phyloP scores from a whole-genome alignment of 2,797 vertebrate species.

The Acrossocheilus fasciatus region DNA sequence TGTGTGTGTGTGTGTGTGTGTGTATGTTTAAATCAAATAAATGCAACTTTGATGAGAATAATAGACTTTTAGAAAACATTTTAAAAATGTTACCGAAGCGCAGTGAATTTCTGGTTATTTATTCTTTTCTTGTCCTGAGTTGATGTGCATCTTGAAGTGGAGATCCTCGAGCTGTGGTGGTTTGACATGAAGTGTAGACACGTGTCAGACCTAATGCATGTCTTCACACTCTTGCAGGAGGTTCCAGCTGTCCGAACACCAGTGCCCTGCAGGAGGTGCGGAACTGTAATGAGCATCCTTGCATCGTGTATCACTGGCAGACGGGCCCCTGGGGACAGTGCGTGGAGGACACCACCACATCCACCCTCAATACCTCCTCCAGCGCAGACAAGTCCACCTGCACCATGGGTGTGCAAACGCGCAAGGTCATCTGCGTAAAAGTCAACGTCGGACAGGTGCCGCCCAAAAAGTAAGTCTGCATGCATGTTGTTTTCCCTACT shows the following conservation, averaged over 20 bases:
- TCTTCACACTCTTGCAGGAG: slow-evolving; percentile 77
- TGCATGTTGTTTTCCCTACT: neutral
- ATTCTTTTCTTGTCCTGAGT: neutral
- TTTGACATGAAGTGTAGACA: neutral
- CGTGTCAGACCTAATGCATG: neutral
- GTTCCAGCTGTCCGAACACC: slow-evolving; percentile 88
- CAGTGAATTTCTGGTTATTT: neutral
- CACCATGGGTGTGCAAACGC: slow-evolving; percentile 92
- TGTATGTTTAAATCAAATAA: too few relatives aligned
- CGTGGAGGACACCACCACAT: slow-evolving; percentile 87
- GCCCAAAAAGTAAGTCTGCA: slow-evolving; percentile 91
- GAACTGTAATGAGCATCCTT: slow-evolving; percentile 95
- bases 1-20: too few relatives aligned
- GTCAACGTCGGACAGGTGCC: slow-evolving; percentile 98
- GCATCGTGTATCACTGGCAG: slow-evolving; percentile 98
- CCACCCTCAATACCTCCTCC: slow-evolving; percentile 80
- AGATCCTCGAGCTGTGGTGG: neutral
- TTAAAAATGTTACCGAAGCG: neutral
- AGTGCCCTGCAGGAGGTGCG: slow-evolving; percentile 90
- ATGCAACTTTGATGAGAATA: neutral
- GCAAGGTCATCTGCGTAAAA: slow-evolving; percentile 96
- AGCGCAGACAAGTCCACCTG: slow-evolving; percentile 81
- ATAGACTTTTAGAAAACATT: neutral
- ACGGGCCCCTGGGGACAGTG: slow-evolving; percentile 92
- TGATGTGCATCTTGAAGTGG: too few relatives aligned